Evolutionary conservation across 2,113 vertebrate genomes (phyloP), one percentile per base, ranked within the genome.

Genomic region (Zootoca vivipara): DNA sequence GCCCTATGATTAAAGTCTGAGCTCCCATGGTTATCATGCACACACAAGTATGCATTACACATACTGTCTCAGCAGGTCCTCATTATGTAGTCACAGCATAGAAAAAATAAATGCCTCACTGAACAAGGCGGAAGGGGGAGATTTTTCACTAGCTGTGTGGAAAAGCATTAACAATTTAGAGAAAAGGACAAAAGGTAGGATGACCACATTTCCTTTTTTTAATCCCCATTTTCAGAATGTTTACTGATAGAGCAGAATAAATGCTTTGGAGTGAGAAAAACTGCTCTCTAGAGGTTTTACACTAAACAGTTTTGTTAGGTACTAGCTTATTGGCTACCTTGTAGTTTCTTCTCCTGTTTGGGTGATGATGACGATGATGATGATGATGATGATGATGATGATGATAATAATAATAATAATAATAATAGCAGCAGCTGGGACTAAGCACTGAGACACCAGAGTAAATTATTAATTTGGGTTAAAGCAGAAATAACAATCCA

Each of bases 21-120:
- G 91, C 82, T 93, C 89, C 93, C 89, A 90, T 65, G 87, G 92
- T 93, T 96, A 93, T 90, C 92, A 94, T 92, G 62, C 91, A 87
- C 46, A 87, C 46, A 92, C 85, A 94, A 90, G 92, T 91, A 89
- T 88, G 92, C 16, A 30, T 93, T 92, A 91, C 87, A 93, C 82
- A 91, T 89, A 89, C 85, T 62, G 82, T 30, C 93, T 93, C 92
- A 95, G 93, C 92, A 93, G 91, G 92, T 79, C 90, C 78, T 95
- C 93, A 91, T 94, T 95, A 94, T 91, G 89, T 83, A 96, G 87
- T 94, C 92, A 92, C 85, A 94, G 92, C 93, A 92, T 91, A 95
- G 89, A 81, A 93, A 91, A 94, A 92, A 89, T 91, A 92, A 96
- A 93, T 93, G 93, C 90, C 79, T 94, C 89, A 81, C 82, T 91